A percentile compares a stretch with the other conserved stretches of the same genome.
Evolutionary conservation across 2,888 invertebrate genomes (phyloP).

Genomic region (Andrena marginata): DNA sequence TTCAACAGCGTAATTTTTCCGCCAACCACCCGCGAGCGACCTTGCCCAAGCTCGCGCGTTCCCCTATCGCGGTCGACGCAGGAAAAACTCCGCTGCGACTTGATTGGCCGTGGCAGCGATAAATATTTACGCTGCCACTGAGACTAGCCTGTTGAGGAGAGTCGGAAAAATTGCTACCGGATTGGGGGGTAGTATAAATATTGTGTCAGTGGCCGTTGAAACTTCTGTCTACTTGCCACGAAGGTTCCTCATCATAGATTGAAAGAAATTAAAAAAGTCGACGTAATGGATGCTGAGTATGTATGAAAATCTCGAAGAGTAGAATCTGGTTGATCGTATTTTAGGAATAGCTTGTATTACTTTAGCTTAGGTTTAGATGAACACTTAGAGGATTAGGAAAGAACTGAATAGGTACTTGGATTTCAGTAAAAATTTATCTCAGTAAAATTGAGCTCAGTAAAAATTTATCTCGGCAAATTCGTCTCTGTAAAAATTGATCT

Average conservation of each 20-base stretch:
- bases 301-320: too few relatives aligned
- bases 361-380: too few relatives aligned
- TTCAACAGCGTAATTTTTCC: conserved; percentile 23
- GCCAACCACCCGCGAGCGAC: conserved; percentile 2
- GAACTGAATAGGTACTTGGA: background rate
- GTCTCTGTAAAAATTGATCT: too few relatives aligned
- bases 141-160: background rate
- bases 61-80: background rate
- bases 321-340: too few relatives aligned
- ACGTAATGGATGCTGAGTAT: too few relatives aligned
- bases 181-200: background rate
- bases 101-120: background rate
- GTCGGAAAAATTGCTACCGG: background rate
- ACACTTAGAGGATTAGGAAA: too few relatives aligned
- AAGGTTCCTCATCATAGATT: too few relatives aligned
- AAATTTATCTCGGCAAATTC: too few relatives aligned
- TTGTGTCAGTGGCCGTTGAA: background rate
- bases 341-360: too few relatives aligned
- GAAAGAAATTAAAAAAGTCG: too few relatives aligned
- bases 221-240: background rate
- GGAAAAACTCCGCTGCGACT: background rate
- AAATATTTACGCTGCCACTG: conserved; percentile 1
- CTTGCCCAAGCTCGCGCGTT: background rate
- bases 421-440: background rate
- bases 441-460: too few relatives aligned